phyloP scores from a whole-genome alignment of 2,888 invertebrate species.

The Callinectes sapidus region DNA sequence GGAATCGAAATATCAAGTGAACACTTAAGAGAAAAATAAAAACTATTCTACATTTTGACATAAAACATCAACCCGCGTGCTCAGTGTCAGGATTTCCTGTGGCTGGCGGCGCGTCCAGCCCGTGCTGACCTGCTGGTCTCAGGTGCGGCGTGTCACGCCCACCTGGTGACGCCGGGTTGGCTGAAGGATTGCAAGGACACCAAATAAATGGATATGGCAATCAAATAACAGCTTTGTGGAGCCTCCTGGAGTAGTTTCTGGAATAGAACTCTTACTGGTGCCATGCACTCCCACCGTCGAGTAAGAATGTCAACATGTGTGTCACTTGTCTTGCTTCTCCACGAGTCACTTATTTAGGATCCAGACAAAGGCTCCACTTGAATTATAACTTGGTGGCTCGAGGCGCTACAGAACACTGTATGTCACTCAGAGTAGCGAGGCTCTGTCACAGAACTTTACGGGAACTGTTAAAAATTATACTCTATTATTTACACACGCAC shows the following conservation, averaged over 20 bases:
- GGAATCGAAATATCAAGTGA: background rate
- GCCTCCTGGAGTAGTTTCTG: background rate
- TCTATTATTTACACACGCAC: background rate
- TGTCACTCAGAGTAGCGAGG: background rate
- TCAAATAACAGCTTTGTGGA: background rate
- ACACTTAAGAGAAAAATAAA: constrained; percentile 36
- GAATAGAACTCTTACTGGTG: background rate
- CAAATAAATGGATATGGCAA: background rate
- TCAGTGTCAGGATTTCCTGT: background rate
- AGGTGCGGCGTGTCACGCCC: background rate
- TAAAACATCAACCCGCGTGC: constrained; percentile 5
- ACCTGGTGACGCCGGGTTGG: background rate
- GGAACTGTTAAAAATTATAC: background rate
- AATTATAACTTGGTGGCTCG: background rate
- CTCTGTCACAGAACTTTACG: background rate
- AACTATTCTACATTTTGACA: constrained; percentile 39
- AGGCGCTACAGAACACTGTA: background rate
- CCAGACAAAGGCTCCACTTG: background rate
- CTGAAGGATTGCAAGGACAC: background rate
- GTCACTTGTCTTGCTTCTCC: background rate
- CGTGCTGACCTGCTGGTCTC: background rate
- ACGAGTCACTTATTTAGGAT: background rate
- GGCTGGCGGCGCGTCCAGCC: background rate
- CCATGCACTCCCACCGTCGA: background rate
- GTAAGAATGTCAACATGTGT: background rate